Conservation (phyloP, 2,888 invertebrate species). For the Opisthograptis luteolata region DNA sequence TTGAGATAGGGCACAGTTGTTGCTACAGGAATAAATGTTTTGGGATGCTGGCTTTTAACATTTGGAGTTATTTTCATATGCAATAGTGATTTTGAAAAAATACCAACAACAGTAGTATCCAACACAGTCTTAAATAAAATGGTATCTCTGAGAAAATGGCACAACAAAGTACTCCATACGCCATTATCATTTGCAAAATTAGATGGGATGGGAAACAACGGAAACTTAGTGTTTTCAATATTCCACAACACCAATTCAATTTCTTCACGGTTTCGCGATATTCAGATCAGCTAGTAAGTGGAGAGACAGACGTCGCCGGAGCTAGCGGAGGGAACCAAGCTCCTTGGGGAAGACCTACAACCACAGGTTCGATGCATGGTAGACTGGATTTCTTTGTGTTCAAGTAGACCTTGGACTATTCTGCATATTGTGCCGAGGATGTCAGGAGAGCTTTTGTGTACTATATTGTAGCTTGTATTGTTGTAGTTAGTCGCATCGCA, state of each 20-base stretch:
- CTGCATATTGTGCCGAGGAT: background rate
- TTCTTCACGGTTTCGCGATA: constrained; percentile 36
- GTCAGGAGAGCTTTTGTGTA: background rate
- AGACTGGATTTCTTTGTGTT: constrained; percentile 34
- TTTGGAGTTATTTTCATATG: too few species aligned
- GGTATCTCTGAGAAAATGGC: too few species aligned
- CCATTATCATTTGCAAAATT: too few species aligned
- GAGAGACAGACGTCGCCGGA: constrained; percentile 67
- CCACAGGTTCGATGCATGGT: constrained; percentile 79
- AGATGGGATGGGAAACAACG: too few species aligned
- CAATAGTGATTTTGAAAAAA: too few species aligned
- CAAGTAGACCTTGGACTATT: background rate
- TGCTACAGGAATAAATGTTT: too few species aligned
- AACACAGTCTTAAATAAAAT: too few species aligned
- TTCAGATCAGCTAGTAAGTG: constrained; percentile 79
- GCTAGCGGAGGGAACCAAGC: constrained; percentile 67
- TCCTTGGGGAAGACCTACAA: constrained; percentile 71
- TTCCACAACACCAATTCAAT: background rate
- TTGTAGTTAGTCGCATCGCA: constrained; percentile 5
- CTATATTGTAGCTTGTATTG: background rate
- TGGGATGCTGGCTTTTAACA: too few species aligned
- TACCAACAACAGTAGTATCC: too few species aligned
- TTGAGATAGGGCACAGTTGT: too few species aligned
- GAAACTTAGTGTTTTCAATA: too few species aligned
- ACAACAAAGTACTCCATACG: too few species aligned